phyloP scores from a whole-genome alignment of 2,797 vertebrate species.

The Nyctalus aviator region DNA sequence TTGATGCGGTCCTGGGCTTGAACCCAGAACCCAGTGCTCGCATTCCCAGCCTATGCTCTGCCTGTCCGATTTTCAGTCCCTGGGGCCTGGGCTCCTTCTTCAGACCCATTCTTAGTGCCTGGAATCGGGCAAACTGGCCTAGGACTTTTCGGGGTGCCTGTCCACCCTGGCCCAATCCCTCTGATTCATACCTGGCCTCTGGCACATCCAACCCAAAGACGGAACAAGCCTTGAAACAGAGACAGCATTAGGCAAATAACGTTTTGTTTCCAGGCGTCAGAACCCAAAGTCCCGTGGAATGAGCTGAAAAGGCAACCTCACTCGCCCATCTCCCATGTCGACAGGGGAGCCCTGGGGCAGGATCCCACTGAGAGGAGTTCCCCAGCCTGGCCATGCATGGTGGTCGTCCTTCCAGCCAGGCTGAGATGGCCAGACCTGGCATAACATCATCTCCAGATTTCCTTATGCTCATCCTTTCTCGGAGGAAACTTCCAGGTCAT shows the following conservation, averaged over 20 bases:
- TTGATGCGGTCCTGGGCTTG: background rate
- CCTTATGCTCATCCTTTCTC: background rate
- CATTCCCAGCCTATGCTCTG: background rate
- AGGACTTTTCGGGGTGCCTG: background rate
- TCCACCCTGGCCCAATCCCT: background rate
- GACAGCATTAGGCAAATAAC: background rate
- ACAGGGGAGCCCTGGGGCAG: background rate
- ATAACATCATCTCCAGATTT: background rate
- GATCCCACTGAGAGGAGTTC: background rate
- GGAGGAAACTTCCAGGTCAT: background rate
- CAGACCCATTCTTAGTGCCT: background rate
- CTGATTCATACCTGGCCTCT: background rate
- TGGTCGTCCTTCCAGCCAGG: background rate
- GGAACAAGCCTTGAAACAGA: background rate
- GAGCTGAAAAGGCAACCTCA: background rate
- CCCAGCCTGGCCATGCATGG: background rate
- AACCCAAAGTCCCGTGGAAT: background rate
- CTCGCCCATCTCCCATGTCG: background rate
- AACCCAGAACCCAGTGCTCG: background rate
- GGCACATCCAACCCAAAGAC: background rate
- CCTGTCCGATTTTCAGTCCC: background rate
- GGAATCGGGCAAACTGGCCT: background rate
- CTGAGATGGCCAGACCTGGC: background rate
- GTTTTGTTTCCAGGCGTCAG: slow-evolving; percentile 25
- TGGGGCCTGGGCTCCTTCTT: background rate